Percentiles rank a stretch among this genome's conserved stretches.
Conservation (phyloP, 2,797 vertebrate species). For the Syngnathus acus region DNA sequence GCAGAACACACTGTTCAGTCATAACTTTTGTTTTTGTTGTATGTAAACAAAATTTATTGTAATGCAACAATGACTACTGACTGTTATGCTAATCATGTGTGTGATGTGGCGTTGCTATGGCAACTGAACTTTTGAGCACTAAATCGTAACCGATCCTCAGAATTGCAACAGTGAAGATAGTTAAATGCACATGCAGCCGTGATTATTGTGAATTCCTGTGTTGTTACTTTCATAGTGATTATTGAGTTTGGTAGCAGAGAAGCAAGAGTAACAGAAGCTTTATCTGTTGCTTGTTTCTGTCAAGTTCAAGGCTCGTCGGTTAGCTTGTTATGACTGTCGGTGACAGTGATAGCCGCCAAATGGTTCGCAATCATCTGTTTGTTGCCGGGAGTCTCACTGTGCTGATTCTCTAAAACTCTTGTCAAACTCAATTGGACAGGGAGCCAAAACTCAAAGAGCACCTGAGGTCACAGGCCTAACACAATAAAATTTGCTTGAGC, state of each 20-base stretch:
- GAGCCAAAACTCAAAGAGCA: neutral
- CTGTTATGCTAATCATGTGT: too few species aligned
- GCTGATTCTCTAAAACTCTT: conserved; percentile 44
- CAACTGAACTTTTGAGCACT: too few species aligned
- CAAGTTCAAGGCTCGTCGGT: conserved; percentile 34
- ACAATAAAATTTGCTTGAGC: too few species aligned
- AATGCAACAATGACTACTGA: neutral
- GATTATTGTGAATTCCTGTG: neutral
- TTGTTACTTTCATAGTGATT: neutral
- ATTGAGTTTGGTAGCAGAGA: neutral
- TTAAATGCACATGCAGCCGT: neutral
- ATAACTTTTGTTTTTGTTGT: neutral
- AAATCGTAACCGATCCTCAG: neutral
- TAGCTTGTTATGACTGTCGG: conserved; percentile 61
- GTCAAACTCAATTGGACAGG: neutral
- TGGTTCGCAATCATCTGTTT: conserved; percentile 36
- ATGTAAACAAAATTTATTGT: neutral
- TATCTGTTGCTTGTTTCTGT: conserved; percentile 5
- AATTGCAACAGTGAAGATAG: neutral
- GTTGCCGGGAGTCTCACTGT: conserved; percentile 8
- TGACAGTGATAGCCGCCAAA: conserved; percentile 30
- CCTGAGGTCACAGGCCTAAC: neutral
- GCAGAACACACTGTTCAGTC: neutral
- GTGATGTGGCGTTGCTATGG: too few species aligned
- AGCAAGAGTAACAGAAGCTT: neutral